Base-by-base conservation (phyloP, 2,888 invertebrate species). In the Thelaira solivaga region DNA sequence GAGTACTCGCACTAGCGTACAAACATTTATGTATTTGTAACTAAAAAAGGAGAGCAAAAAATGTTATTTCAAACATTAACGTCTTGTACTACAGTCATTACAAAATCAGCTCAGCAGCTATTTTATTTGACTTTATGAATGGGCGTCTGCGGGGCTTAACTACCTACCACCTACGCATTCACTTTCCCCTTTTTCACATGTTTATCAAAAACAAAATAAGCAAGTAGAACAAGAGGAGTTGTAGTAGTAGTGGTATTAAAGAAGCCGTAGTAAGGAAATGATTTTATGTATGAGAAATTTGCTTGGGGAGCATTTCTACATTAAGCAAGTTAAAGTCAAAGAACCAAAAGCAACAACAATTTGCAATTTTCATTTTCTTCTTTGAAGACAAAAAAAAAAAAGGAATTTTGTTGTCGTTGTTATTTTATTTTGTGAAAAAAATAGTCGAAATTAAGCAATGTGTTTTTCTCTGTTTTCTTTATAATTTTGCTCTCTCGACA, bases 51-150 rank as follows among this genome's bases (percentile, higher is more conserved):
- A 64, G 36, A 41, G 71, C 51, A 53, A 39, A 29, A 36, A 22
- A 39, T 62, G 51, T 74, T 78, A 65, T 65, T 69, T 65, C 74
- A 51, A 69, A 74, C 69, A 78, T 78, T 59, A 78, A 67, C 69
- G 74, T 78, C 74, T 78, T 78, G 65, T 78, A 65, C 47, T 78
- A 71, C 67, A 74, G 71, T 78, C 65, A 78, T 74, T 74, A 78
- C 53, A 53, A 78, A 74, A 78, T 78, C 78, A 78, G 69, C 78
- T 74, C 65, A 71, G 47, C 59, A 65, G 69, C 78, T 65, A 71
- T 41, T 55, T 61, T 69, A 74, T 69, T 45, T 20, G 16, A 51
- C 49, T 69, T 20, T 34, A 20, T 7, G 11, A 22, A 13, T 18
- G 36, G 34, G n/a, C 45, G 34, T n/a, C n/a, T n/a, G 55, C 7